These are phyloP conservation scores for Euglossa dilemma DNA, from an alignment of 1,140 invertebrate species.

Conservation along the genomic window DNA sequence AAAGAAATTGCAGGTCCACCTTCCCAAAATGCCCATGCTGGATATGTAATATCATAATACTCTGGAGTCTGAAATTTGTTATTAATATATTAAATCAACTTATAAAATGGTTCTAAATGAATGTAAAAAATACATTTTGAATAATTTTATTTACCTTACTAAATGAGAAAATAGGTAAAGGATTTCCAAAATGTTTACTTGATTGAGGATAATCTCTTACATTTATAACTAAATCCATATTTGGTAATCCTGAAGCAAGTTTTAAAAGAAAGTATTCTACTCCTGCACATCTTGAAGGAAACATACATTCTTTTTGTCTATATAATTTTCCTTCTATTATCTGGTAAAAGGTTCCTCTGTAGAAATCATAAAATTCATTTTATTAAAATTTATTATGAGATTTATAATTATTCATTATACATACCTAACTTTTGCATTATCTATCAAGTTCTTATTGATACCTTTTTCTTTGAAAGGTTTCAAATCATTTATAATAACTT, in stretches of 20 bases:
- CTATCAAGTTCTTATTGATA: conserved; percentile 87
- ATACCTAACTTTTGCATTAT: conserved; percentile 84
- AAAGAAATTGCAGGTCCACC: conserved; percentile 97
- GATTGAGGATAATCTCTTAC: conserved; percentile 96
- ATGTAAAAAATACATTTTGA: not conserved
- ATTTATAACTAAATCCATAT: conserved; percentile 95
- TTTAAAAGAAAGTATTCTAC: conserved; percentile 93
- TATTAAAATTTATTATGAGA: not conserved
- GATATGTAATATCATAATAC: conserved; percentile 97
- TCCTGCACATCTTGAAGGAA: conserved; percentile 94
- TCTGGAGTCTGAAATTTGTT: conserved; percentile 84
- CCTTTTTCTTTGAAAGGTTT: conserved; percentile 86
- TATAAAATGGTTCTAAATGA: not conserved
- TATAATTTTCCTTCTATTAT: conserved; percentile 92
- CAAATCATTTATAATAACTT: conserved; percentile 88
- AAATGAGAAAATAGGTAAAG: conserved; percentile 95
- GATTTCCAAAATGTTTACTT: conserved; percentile 84
- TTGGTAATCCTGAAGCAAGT: conserved; percentile 86
- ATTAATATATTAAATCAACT: conserved; percentile 14
- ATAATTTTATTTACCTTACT: conserved; percentile 88
- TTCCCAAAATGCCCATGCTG: conserved; percentile 99
- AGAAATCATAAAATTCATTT: conserved; percentile 51
- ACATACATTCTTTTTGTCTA: conserved; percentile 93
- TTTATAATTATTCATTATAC: not conserved
- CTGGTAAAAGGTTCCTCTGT: conserved; percentile 92